A percentile compares a stretch with the other conserved stretches of the same genome.
Evolutionary conservation across 2,113 vertebrate species (phyloP).

Genomic region (Nymphicus hollandicus): DNA sequence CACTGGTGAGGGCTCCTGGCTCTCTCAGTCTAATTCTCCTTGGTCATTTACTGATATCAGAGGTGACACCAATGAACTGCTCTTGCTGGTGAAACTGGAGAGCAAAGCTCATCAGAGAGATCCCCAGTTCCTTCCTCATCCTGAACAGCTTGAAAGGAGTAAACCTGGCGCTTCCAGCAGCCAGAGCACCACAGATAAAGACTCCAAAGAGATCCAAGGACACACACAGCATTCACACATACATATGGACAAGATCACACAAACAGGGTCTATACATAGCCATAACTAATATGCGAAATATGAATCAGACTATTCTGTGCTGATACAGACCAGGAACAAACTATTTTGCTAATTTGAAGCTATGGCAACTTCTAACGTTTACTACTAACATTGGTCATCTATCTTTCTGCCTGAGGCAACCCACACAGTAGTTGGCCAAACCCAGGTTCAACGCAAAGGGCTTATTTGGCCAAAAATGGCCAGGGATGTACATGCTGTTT

Average conservation of each 20-base stretch:
- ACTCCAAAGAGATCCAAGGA: background rate
- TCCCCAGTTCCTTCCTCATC: background rate
- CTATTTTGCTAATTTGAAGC: background rate
- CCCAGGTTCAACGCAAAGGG: background rate
- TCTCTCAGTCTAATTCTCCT: background rate
- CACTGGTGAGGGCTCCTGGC: background rate
- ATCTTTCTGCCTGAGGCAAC: background rate
- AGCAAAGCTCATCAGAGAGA: background rate
- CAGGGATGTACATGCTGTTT: background rate
- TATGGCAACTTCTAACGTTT: background rate
- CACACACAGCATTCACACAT: rapidly evolving
- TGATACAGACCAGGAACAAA: background rate
- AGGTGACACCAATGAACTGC: background rate
- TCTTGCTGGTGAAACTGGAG: background rate
- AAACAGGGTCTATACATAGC: background rate
- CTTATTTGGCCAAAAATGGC: background rate
- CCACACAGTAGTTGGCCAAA: background rate
- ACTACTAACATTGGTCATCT: background rate
- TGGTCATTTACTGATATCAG: background rate
- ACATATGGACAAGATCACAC: background rate
- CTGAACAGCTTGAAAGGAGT: background rate
- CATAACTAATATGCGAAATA: background rate
- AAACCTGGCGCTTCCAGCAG: background rate
- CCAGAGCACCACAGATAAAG: background rate
- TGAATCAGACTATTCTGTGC: rapidly evolving